Percentiles rank a stretch among this genome's conserved stretches.
phyloP scores from a whole-genome alignment of 2,797 vertebrate genomes.

The Pseudochirops cupreus region DNA sequence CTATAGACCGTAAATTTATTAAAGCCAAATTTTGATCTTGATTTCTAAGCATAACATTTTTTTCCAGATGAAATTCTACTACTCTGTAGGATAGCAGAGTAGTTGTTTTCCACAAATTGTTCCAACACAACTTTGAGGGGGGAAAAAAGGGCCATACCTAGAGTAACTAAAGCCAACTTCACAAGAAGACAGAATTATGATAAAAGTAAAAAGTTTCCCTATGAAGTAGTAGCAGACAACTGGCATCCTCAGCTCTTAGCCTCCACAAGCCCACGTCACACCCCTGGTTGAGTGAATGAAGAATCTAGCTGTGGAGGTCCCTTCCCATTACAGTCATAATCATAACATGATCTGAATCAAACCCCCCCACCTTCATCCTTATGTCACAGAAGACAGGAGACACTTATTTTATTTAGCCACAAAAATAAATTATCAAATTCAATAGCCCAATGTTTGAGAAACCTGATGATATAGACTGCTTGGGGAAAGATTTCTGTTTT shows the following conservation, averaged over 20 bases:
- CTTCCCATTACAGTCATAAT: not conserved
- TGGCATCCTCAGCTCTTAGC: not conserved
- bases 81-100: not conserved
- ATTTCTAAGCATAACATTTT: not conserved
- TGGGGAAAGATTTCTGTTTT: not conserved
- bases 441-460: not conserved
- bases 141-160: not conserved
- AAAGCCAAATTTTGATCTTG: not conserved
- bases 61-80: not conserved
- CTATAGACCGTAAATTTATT: not conserved
- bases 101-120: not conserved
- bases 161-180: not conserved
- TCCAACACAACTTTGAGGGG: not conserved
- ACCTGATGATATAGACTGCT: not conserved
- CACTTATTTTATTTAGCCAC: not conserved
- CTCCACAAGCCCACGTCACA: not conserved
- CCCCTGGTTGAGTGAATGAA: not conserved
- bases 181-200: not conserved
- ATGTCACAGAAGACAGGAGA: not conserved
- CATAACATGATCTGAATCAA: not conserved
- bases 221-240: not conserved
- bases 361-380: not conserved
- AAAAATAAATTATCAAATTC: not conserved
- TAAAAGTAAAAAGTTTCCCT: not conserved
- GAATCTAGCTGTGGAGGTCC: not conserved